Evolutionary conservation across 92 coral and sea anemone species (phyloP).

Genomic region (Ricordea florida): DNA sequence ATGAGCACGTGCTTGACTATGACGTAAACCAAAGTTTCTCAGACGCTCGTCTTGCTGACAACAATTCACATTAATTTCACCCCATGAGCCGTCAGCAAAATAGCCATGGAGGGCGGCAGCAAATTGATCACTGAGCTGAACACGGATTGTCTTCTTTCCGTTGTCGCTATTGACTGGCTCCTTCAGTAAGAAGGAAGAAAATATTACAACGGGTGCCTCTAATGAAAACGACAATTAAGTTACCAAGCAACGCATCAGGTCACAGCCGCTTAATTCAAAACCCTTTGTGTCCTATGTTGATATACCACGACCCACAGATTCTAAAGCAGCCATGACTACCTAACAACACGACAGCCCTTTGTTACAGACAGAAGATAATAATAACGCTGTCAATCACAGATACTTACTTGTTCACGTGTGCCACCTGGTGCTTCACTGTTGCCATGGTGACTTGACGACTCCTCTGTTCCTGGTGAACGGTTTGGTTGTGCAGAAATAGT

Average conservation of each 20-base stretch:
- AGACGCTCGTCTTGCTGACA: not conserved
- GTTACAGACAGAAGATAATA: no score
- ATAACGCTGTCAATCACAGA: no score
- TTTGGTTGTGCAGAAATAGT: not conserved
- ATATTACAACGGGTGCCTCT: no score
- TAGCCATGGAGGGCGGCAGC: constrained; percentile 12
- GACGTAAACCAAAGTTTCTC: not conserved
- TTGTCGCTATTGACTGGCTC: not conserved
- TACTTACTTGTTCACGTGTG: not conserved
- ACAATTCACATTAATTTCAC: constrained; percentile 20
- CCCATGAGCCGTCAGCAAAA: constrained; percentile 21
- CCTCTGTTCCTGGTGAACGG: not conserved
- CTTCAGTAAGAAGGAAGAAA: no score
- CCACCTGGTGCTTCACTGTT: constrained; percentile 2
- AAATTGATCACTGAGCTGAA: constrained; percentile 6
- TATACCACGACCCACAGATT: no score
- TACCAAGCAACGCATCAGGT: no score
- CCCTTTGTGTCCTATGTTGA: no score
- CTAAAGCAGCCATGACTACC: no score
- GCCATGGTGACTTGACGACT: not conserved
- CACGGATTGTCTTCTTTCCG: not conserved
- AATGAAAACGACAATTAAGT: no score
- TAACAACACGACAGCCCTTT: no score
- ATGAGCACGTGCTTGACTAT: no score
- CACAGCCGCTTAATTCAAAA: no score